Conservation (phyloP, 92 coral and sea anemone species). For the Diadumene lineata region DNA sequence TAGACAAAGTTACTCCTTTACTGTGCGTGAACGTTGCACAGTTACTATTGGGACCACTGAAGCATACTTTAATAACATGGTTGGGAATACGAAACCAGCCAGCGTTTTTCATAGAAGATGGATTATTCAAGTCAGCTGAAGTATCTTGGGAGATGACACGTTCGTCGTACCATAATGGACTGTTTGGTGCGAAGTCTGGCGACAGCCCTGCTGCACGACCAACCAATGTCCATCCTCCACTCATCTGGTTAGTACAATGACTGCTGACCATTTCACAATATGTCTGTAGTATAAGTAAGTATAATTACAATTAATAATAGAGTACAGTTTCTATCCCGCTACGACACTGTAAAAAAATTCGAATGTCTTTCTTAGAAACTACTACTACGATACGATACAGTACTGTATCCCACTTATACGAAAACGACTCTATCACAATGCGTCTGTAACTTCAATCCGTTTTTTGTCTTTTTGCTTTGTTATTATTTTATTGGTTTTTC, state of each 20-base stretch:
- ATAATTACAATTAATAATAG: neutral
- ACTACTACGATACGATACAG: no score
- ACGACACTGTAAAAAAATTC: no score
- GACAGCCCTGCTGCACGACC: slow-evolving; percentile 90
- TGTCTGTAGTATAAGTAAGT: slow-evolving; percentile 41
- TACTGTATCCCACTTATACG: no score
- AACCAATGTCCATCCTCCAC: slow-evolving; percentile 97
- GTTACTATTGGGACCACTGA: slow-evolving; percentile 87
- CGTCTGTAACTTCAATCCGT: no score
- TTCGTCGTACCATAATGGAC: slow-evolving; percentile 89
- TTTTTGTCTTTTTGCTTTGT: no score
- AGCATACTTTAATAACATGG: slow-evolving; percentile 78
- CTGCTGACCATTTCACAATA: slow-evolving; percentile 84
- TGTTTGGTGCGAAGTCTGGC: slow-evolving; percentile 91
- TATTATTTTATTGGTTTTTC: no score
- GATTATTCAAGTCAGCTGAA: slow-evolving; percentile 79
- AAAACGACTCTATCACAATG: no score
- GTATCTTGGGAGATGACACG: slow-evolving; percentile 79
- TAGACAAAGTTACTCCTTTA: slow-evolving; percentile 67
- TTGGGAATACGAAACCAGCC: slow-evolving; percentile 85
- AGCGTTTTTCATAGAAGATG: slow-evolving; percentile 93
- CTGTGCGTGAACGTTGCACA: slow-evolving; percentile 96
- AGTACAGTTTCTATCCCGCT: neutral
- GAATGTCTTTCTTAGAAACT: no score
- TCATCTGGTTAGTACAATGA: slow-evolving; percentile 42